Percentiles rank a stretch among this genome's conserved stretches.
Evolutionary conservation across 1,140 invertebrate species (phyloP).

Genomic region (Diprion similis): DNA sequence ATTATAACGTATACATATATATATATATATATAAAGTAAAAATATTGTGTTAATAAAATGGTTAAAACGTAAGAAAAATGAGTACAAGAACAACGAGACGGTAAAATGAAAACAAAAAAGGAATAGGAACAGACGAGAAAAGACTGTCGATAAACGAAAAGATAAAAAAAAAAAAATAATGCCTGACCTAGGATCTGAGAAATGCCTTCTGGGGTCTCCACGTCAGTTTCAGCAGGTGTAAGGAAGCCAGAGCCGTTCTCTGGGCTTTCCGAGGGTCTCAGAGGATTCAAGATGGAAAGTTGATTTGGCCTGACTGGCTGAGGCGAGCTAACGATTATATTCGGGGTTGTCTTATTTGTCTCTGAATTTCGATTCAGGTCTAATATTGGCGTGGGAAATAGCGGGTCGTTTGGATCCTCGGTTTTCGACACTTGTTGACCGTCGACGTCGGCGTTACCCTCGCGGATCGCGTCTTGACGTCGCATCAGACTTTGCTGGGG

Average conservation of each 20-base stretch:
- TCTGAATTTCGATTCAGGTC: constrained; percentile 37
- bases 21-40: too few species aligned
- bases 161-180: background rate
- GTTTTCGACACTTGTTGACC: constrained; percentile 9
- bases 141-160: background rate
- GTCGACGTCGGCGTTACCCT: constrained; percentile 15
- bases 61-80: constrained; percentile 3
- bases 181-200: constrained; percentile 5
- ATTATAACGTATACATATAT: too few species aligned
- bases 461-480: constrained; percentile 20
- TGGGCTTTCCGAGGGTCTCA: constrained; percentile 31
- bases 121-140: constrained; percentile 7
- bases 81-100: background rate
- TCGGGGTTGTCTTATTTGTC: constrained; percentile 29
- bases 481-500: constrained; percentile 15
- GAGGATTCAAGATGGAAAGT: constrained; percentile 48
- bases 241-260: background rate
- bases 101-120: constrained; percentile 13
- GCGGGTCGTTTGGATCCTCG: constrained; percentile 26
- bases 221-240: background rate
- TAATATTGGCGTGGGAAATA: constrained; percentile 27
- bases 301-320: constrained; percentile 48
- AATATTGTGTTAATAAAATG: constrained; percentile 12
- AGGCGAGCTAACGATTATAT: constrained; percentile 44
- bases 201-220: constrained; percentile 10